Evolutionary conservation across 2,113 vertebrate genomes (phyloP), one percentile per base, ranked within the genome.

Genomic region (Astur gentilis): DNA sequence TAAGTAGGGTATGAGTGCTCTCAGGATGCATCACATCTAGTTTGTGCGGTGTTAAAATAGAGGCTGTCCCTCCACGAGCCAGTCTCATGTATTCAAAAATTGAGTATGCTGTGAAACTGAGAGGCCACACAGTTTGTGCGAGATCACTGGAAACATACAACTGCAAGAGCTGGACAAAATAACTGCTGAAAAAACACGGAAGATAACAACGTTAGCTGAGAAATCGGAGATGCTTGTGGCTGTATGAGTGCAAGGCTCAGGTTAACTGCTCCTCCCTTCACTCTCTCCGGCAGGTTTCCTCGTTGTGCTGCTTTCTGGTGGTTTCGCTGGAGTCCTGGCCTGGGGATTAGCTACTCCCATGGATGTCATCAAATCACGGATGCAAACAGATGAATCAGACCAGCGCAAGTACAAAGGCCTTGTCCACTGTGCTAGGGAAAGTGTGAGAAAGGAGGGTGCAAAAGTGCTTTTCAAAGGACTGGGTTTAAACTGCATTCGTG

Each of bases 341-440:
- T 99, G 99, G 99, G 97, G 98, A 1, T 77, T 99, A 29, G 99
- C 97, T 31, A 99, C 99, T 4, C 99, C 99, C 55, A 99, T 99
- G 99, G 99, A 99, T 11, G 99, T 99, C 94, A 98, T 99, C 95
- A 99, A 99, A 92, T 98, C 99, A 1, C 98, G 99, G 18, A 97
- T 99, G 94, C 99, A 99, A 96, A 97, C 94, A 21, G 99, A 99
- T 3, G 99, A 98, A 16, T 94, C 64, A 0, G 97, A 97, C 16
- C 97, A 96, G 83, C 97, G 85, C 87, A 98, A 95, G 47, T 99
- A 99, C 97, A 98, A 77, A 60, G 99, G 99, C 55, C 98, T 99
- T 14, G 13, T 98, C 16, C 99, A 99, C 95, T 99, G 99, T 14
- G 58, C 98, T 40, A 91, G 94, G 21, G 97, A 98, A 89, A 99